Conservation (phyloP, 1,140 invertebrate species). For the Calephelis virginiensis region DNA sequence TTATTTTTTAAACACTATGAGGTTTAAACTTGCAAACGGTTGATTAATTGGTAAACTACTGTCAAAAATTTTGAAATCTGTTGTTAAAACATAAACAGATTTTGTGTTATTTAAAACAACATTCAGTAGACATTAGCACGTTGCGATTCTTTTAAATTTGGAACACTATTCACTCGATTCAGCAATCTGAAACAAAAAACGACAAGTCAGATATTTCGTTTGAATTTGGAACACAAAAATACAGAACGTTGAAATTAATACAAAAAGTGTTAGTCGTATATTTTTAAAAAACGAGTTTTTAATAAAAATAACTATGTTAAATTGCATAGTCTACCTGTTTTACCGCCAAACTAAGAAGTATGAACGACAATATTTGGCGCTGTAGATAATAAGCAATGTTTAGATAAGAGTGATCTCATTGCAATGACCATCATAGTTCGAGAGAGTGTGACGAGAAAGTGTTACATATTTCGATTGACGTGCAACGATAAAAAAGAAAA, state of each 20-base stretch:
- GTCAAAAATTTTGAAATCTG: neutral
- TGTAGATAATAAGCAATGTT: constrained; percentile 35
- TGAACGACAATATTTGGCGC: constrained; percentile 17
- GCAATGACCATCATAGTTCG: neutral
- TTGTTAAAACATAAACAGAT: neutral
- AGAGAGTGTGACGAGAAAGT: constrained; percentile 15
- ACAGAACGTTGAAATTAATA: no score
- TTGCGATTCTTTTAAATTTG: constrained; percentile 6
- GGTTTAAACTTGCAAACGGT: no score
- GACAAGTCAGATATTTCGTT: constrained; percentile 22
- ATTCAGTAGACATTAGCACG: neutral
- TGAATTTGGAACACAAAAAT: no score
- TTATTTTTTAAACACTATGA: no score
- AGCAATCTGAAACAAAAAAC: constrained; percentile 33
- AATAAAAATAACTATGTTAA: no score
- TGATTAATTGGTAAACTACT: neutral
- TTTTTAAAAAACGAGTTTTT: no score
- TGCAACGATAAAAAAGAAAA: neutral
- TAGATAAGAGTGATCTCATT: constrained; percentile 41
- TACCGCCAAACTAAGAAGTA: neutral
- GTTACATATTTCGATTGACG: constrained; percentile 22
- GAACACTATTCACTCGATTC: constrained; percentile 18
- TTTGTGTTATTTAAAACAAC: neutral
- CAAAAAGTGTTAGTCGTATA: no score
- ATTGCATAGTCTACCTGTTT: neutral